These are phyloP conservation scores for Euglossa dilemma DNA, from an alignment of 1,140 invertebrate species.

Conservation along the genomic window DNA sequence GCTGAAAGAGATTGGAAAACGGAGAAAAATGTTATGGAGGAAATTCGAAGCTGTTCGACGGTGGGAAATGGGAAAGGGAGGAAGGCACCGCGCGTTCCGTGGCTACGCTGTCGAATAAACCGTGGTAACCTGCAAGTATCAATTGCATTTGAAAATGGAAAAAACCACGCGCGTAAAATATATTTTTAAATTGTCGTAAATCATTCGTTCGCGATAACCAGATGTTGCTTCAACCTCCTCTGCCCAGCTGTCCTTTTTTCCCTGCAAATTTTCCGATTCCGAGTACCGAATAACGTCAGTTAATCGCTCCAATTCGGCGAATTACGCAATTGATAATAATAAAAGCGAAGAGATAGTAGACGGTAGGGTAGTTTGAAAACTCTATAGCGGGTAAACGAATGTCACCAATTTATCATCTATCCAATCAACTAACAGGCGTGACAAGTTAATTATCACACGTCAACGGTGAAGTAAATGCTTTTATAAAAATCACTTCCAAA, in stretches of 20 bases:
- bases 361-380: not conserved
- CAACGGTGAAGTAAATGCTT: not conserved
- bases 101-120: conserved; percentile 21
- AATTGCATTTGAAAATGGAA: conserved; percentile 2
- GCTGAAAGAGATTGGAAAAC: conserved; percentile 50
- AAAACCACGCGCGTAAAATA: not conserved
- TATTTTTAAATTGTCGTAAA: not conserved
- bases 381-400: not conserved
- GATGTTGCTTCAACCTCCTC: too few relatives aligned
- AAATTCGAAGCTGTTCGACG: conserved; percentile 35
- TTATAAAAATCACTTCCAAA: not conserved
- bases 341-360: not conserved
- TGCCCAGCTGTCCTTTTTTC: too few relatives aligned
- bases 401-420: not conserved
- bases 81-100: not conserved
- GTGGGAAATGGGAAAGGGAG: conserved; percentile 13
- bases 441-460: not conserved
- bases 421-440: not conserved
- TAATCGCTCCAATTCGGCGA: not conserved
- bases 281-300: conserved; percentile 5
- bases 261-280: conserved; percentile 64
- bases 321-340: conserved; percentile 41
- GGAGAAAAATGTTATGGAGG: conserved; percentile 31
- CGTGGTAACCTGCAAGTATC: not conserved
- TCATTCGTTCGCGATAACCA: too few relatives aligned